These are phyloP conservation scores for Diloba caeruleocephala DNA, from an alignment of 2,888 invertebrate genomes.

Conservation along the genomic window DNA sequence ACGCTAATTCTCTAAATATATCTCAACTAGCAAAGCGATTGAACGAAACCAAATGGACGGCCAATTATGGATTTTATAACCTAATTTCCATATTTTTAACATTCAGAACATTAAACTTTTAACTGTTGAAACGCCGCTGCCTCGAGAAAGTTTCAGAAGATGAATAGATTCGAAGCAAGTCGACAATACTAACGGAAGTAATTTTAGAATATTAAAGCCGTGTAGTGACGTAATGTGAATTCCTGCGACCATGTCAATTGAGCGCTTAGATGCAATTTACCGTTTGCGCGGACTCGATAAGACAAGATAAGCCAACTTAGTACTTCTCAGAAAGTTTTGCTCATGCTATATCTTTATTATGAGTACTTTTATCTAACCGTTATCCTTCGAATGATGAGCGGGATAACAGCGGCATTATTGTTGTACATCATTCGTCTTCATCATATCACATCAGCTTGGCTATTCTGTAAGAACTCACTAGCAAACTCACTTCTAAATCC, in stretches of 20 bases:
- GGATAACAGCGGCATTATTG: not conserved
- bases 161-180: slow-evolving; percentile 24
- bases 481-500: too few relatives aligned
- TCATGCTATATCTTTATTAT: slow-evolving; percentile 35
- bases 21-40: too few relatives aligned
- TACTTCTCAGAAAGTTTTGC: slow-evolving; percentile 45
- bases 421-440: too few relatives aligned
- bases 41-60: too few relatives aligned
- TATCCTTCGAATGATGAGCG: slow-evolving; percentile 17
- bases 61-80: not conserved
- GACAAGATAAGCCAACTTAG: slow-evolving; percentile 43
- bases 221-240: slow-evolving; percentile 46
- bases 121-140: slow-evolving; percentile 1
- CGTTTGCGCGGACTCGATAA: slow-evolving; percentile 49
- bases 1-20: too few relatives aligned
- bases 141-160: slow-evolving; percentile 35
- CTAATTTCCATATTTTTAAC: slow-evolving; percentile 11
- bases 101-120: slow-evolving; percentile 14
- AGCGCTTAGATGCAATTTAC: slow-evolving; percentile 34
- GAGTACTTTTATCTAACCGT: slow-evolving; percentile 31
- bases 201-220: slow-evolving; percentile 36
- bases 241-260: slow-evolving; percentile 47
- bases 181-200: slow-evolving; percentile 34
- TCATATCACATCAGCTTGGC: too few relatives aligned
- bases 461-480: too few relatives aligned